Base-by-base conservation (phyloP, 2,113 vertebrate species). In the Forbesichthys papilliferus region DNA sequence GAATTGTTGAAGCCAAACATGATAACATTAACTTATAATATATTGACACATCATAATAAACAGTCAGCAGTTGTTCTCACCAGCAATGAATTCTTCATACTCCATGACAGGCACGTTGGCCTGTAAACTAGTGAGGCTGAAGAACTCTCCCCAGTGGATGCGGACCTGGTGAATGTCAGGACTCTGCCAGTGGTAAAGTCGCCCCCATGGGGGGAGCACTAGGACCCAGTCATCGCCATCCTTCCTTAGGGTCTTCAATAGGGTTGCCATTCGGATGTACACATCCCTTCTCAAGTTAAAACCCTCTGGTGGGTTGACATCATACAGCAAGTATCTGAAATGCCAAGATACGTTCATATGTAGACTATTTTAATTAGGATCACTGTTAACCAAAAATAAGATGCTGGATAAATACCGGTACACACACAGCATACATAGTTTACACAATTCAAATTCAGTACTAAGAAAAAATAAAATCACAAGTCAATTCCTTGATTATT, bases 251-350 rank as follows among this genome's bases (percentile, higher is more conserved):
- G 93, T 95, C 87, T 98, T 98, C 11, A 98, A 75, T 68, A 99
- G 91, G 3, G 96, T 96, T 9, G 96, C 96, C 42, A 98, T 75
- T 9, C 96, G 96, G 75, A 99, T 81, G 6, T 96, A 98, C 10
- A 99, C 98, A 42, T 99, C 98, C 74, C 98, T 88, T n/a, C 98
- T 94, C 51, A 99, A 93, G 87, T 99, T 99, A 79, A 99, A 99
- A 33, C 97, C 98, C 86, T 99, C 97, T 0, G 96, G 95, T 11
- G 97, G 96, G 66, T 99, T 99, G 56, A 99, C 96, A 0, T 99
- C 98, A 0, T 99, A 99, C 66, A 99, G 80, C 47, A 99, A 93
- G 57, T 98, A 99, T 27, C 97, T 99, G 79, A 42, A 14, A 69
- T 48, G 1, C 1, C 0, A 52, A 64, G 10, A n/a, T 42, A 54